Evolutionary conservation across 2,797 vertebrate species (phyloP).

Genomic region (Rhinella marina): DNA sequence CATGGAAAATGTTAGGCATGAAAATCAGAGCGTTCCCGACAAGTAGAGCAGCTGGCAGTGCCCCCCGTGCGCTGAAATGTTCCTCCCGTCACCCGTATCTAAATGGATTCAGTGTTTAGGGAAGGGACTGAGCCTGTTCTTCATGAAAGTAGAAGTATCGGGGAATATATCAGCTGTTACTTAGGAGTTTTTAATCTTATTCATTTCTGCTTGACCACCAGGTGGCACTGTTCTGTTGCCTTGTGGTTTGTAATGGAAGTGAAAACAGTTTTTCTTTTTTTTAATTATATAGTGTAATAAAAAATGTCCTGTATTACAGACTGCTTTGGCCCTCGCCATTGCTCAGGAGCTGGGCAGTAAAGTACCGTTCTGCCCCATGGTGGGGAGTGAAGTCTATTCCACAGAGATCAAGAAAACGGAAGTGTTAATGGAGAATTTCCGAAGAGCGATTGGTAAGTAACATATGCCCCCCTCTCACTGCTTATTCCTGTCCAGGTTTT

Average conservation of each 20-base stretch:
- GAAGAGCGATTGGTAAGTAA: slow-evolving; percentile 93
- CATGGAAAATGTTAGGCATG: slow-evolving; percentile 45
- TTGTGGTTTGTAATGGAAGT: background rate
- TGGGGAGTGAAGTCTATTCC: slow-evolving; percentile 98
- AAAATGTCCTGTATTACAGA: slow-evolving; percentile 72
- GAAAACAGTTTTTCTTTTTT: no score
- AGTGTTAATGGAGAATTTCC: slow-evolving; percentile 98
- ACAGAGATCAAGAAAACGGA: slow-evolving; percentile 99
- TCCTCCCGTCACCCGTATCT: background rate
- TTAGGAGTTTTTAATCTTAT: background rate
- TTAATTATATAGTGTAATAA: no score
- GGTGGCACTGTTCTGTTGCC: background rate
- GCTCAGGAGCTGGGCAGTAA: slow-evolving; percentile 97
- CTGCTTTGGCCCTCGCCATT: slow-evolving; percentile 93
- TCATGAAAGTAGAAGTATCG: background rate
- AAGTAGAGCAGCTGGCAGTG: background rate
- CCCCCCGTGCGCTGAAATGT: slow-evolving; percentile 36
- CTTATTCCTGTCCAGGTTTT: no score
- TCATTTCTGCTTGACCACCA: background rate
- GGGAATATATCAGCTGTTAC: background rate
- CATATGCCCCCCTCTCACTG: background rate
- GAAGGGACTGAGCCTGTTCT: background rate
- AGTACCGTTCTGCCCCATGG: slow-evolving; percentile 98
- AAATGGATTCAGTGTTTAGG: background rate
- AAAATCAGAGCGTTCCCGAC: slow-evolving; percentile 8